Percentiles rank a stretch among this genome's conserved stretches.
These are phyloP conservation scores for Toxonevra muliebris DNA, from an alignment of 2,888 invertebrate genomes.

Conservation along the genomic window DNA sequence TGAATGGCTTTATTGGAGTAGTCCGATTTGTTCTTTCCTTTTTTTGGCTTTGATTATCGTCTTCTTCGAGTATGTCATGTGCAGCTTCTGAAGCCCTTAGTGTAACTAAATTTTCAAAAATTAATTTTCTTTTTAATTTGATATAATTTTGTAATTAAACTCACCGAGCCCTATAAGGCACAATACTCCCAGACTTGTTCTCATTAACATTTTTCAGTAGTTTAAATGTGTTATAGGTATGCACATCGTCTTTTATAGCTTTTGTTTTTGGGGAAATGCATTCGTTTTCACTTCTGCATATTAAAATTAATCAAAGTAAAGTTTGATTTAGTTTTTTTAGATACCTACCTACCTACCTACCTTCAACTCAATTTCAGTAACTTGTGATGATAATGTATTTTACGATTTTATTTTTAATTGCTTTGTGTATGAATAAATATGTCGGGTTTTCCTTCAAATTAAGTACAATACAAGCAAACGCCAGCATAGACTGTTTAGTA, in stretches of 20 bases:
- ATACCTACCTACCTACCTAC: background rate
- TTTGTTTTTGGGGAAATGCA: background rate
- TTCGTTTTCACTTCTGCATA: background rate
- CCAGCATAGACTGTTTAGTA: too few species aligned
- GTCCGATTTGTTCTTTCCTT: background rate
- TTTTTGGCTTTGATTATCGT: background rate
- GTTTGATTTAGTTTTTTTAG: background rate
- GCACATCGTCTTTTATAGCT: background rate
- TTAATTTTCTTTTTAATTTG: background rate
- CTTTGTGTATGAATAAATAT: too few species aligned
- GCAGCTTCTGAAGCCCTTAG: background rate
- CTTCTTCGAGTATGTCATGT: background rate
- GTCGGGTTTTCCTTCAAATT: too few species aligned
- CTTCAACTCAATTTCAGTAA: too few species aligned
- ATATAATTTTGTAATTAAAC: background rate
- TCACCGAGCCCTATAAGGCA: background rate
- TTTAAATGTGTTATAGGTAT: background rate
- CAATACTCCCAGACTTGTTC: background rate
- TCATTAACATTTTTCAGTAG: background rate
- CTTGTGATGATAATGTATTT: background rate
- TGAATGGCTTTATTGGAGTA: background rate
- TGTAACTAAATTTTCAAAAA: background rate
- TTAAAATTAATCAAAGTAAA: background rate
- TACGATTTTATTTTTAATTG: background rate
- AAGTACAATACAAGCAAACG: too few species aligned